A percentile compares a stretch with the other conserved stretches of the same genome.
These are phyloP conservation scores for Gymnocheta viridis DNA, from an alignment of 2,888 invertebrate genomes.

Conservation along the genomic window DNA sequence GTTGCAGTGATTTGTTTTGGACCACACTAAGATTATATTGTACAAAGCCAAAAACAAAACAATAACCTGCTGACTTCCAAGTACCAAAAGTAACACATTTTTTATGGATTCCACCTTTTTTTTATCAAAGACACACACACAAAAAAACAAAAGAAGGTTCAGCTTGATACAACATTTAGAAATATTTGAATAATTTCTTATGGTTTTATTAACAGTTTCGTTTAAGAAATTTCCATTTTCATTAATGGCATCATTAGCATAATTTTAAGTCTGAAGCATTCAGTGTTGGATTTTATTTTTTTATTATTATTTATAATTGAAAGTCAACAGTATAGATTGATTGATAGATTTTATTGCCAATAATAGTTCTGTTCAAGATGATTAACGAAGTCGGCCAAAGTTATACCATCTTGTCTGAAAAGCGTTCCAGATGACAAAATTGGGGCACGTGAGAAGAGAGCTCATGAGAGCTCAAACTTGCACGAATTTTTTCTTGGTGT, in stretches of 20 bases:
- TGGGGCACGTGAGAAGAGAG: too few relatives aligned
- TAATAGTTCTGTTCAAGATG: too few relatives aligned
- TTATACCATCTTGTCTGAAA: too few relatives aligned
- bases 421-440: too few relatives aligned
- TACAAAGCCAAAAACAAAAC: conserved; percentile 23
- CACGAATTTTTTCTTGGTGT: too few relatives aligned
- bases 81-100: conserved; percentile 53
- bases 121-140: background rate
- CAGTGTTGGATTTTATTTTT: background rate
- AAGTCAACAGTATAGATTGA: conserved; percentile 16
- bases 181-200: background rate
- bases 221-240: conserved; percentile 28
- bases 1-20: background rate
- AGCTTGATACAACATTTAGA: background rate
- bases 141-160: background rate
- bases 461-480: too few relatives aligned
- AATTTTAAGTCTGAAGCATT: background rate
- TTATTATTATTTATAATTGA: background rate
- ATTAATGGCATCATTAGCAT: conserved; percentile 44
- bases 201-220: conserved; percentile 3
- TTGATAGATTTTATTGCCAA: conserved; percentile 14
- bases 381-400: too few relatives aligned
- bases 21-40: conserved; percentile 52
- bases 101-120: conserved; percentile 20
- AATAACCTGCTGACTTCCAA: conserved; percentile 70